A percentile compares a stretch with the other conserved stretches of the same genome.
These are phyloP conservation scores for Diplodus puntazzo DNA, from an alignment of 2,797 vertebrate species.

Conservation along the genomic window DNA sequence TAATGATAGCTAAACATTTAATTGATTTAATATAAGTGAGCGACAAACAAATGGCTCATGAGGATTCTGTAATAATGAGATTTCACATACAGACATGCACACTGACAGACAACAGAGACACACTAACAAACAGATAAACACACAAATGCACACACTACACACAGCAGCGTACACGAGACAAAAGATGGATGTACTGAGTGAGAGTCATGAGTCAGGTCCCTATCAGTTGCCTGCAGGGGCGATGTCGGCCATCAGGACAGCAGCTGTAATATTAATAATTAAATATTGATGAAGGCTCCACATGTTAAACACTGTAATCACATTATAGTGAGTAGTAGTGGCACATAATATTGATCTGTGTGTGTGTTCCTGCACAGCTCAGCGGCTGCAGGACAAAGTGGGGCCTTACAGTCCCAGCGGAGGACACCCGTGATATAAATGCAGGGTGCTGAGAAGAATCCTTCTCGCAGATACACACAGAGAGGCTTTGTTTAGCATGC, in stretches of 20 bases:
- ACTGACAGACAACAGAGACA: slow-evolving; percentile 8
- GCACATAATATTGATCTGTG: slow-evolving; percentile 81
- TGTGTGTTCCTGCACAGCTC: slow-evolving; percentile 62
- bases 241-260: slow-evolving; percentile 66
- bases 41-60: slow-evolving; percentile 49
- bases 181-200: slow-evolving; percentile 15
- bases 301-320: slow-evolving; percentile 88
- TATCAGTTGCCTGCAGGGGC: slow-evolving; percentile 62
- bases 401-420: slow-evolving; percentile 24
- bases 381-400: slow-evolving; percentile 43
- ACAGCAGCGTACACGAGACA: slow-evolving; percentile 4
- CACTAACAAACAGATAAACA: neutral
- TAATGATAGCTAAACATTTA: slow-evolving; percentile 44
- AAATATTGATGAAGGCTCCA: slow-evolving; percentile 88
- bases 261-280: slow-evolving; percentile 85
- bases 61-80: slow-evolving; percentile 50
- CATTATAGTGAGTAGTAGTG: slow-evolving; percentile 81
- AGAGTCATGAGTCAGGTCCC: slow-evolving; percentile 55
- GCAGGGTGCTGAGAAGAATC: slow-evolving; percentile 1
- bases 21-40: slow-evolving; percentile 56
- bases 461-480: neutral
- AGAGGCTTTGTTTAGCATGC: neutral
- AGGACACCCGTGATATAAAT: slow-evolving; percentile 33
- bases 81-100: slow-evolving; percentile 3
- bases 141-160: neutral